Evolutionary conservation across 2,113 vertebrate genomes (phyloP).

Genomic region (Hirundichthys speculiger): DNA sequence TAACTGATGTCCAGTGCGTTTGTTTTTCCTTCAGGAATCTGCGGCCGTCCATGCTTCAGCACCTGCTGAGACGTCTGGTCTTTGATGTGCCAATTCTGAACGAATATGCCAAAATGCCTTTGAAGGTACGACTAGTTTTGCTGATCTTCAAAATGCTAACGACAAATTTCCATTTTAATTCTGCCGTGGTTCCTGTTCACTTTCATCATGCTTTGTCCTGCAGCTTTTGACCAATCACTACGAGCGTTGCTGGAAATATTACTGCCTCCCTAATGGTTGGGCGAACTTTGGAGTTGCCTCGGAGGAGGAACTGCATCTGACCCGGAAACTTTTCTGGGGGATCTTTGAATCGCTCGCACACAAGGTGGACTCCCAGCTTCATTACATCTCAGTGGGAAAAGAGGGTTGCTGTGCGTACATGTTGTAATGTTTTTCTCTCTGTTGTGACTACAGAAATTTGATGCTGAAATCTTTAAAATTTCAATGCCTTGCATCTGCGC

Average conservation of each 20-base stretch:
- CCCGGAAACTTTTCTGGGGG: conserved; percentile 95
- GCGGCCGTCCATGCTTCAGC: conserved; percentile 93
- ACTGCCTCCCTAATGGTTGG: conserved; percentile 94
- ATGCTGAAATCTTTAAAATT: conserved; percentile 90
- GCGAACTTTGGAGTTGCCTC: conserved; percentile 91
- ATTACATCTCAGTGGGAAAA: not conserved
- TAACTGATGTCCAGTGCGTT: not conserved
- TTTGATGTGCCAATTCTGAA: conserved; percentile 95
- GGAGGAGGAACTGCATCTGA: conserved; percentile 93
- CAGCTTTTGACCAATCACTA: conserved; percentile 96
- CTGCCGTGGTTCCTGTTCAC: not conserved
- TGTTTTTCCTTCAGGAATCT: conserved; percentile 80
- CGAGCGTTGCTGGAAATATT: conserved; percentile 96
- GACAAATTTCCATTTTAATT: not conserved
- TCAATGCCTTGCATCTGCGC: conserved; percentile 93
- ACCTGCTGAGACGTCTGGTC: conserved; percentile 89
- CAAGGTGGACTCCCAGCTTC: conserved; percentile 78
- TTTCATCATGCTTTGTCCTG: not conserved
- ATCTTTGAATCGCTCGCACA: conserved; percentile 94
- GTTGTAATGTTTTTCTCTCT: conserved; percentile 9
- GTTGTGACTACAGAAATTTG: conserved; percentile 84
- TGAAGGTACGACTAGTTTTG: conserved; percentile 81
- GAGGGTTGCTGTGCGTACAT: not conserved
- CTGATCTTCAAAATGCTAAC: not conserved
- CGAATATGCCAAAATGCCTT: conserved; percentile 93